A percentile compares a stretch with the other conserved stretches of the same genome.
phyloP scores from a whole-genome alignment of 1,140 invertebrate genomes.

The Coelopa frigida region DNA sequence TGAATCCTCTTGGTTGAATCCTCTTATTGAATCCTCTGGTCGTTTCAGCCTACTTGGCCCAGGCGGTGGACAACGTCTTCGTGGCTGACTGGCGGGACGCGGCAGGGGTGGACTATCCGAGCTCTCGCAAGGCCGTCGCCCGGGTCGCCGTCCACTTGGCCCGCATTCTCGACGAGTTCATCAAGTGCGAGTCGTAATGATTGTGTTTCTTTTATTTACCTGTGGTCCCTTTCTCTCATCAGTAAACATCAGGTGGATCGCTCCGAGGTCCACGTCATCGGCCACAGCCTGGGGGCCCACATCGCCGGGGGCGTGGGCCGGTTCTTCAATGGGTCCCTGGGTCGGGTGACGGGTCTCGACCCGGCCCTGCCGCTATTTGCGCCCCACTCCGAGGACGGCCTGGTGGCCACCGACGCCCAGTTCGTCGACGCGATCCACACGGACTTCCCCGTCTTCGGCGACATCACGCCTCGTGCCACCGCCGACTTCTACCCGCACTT shows the following conservation, averaged over 20 bases:
- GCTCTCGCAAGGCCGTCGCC: slow-evolving; percentile 20
- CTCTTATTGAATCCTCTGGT: neutral
- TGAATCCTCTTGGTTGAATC: neutral
- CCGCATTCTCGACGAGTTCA: slow-evolving; percentile 23
- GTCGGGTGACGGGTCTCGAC: slow-evolving; percentile 52
- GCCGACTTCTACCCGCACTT: slow-evolving; percentile 61
- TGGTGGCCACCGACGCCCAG: slow-evolving; percentile 46
- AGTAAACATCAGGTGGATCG: slow-evolving; percentile 27
- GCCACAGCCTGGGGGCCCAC: slow-evolving; percentile 55
- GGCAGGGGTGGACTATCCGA: slow-evolving; percentile 30
- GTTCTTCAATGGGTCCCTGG: slow-evolving; percentile 45
- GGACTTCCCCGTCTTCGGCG: slow-evolving; percentile 53
- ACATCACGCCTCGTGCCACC: slow-evolving; percentile 48
- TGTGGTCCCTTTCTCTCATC: neutral
- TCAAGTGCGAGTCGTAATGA: slow-evolving; percentile 13
- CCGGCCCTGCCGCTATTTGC: slow-evolving; percentile 55
- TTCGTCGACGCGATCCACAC: slow-evolving; percentile 55
- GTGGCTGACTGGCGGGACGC: slow-evolving; percentile 36
- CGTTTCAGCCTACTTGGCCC: slow-evolving; percentile 25
- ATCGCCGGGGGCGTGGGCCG: slow-evolving; percentile 51
- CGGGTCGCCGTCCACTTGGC: slow-evolving; percentile 21
- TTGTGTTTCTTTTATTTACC: neutral
- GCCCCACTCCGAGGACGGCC: slow-evolving; percentile 39
- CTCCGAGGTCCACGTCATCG: slow-evolving; percentile 49
- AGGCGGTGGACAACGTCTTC: slow-evolving; percentile 27